Evolutionary conservation across 2,113 vertebrate genomes (phyloP), one percentile per base, ranked within the genome.

Genomic region (Pachycephala philippinensis): DNA sequence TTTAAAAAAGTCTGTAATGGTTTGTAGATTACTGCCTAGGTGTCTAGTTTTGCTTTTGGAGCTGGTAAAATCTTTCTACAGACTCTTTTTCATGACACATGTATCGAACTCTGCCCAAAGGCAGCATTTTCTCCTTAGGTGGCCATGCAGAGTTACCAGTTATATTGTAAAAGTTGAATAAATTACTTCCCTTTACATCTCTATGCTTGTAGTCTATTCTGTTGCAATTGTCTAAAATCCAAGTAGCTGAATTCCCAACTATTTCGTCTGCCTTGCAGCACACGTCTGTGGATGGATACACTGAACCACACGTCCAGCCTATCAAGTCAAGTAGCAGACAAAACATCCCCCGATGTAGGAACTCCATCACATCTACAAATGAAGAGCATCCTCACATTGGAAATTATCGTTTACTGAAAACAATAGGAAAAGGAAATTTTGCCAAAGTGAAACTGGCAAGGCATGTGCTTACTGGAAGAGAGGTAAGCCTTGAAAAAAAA

Each of bases 351-450:
- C 97, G 99, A 88, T 99, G 99, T 53, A 98, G 99, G 91, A 99
- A 99, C 95, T 99, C 99, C 76, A 98, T 99, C 81, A 98, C 99
- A 1, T 99, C 99, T 53, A 97, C 98, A 31, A 96, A 98, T 9
- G 98, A 99, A 54, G 99, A 99, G 85, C 99, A 99, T 78, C 99
- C 99, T 79, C 99, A 99, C 89, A 98, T 99, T 82, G 99, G 99
- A 90, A 99, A 99, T 96, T 99, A 99, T 57, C 99, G 99, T 89
- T 98, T 99, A 91, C 98, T 99, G 72, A 99, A 99, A 97, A 99
- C 99, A 89, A 99, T 99, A 94, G 99, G 99, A 89, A 99, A 99
- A 97, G 99, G 99, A 83, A 99, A 99, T 96, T 99, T 99, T 83
- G 99, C 99, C 97, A 99, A 99, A 97, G 99, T 99, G 91, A 99